Conservation (phyloP, 2,797 vertebrate species). For the Cossypha niveicapilla region DNA sequence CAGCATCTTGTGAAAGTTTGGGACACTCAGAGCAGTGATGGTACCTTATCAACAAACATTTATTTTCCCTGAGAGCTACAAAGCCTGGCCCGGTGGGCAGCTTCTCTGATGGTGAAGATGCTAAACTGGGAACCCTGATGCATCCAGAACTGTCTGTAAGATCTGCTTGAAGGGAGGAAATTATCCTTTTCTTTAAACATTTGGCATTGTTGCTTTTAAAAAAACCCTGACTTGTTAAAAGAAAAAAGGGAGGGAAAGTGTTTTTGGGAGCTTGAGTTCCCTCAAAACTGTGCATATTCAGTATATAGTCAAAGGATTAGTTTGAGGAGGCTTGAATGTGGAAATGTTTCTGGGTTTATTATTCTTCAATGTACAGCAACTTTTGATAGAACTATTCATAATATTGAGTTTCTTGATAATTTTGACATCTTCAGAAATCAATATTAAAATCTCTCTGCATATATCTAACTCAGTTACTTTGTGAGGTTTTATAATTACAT, state of each 20-base stretch:
- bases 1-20: neutral
- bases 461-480: neutral
- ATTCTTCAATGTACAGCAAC: neutral
- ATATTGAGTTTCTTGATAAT: neutral
- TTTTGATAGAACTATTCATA: neutral
- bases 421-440: neutral
- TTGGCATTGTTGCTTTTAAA: neutral
- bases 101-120: neutral
- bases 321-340: neutral
- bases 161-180: neutral
- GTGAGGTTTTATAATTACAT: neutral
- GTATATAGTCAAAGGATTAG: neutral
- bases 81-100: neutral
- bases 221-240: neutral
- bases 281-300: neutral
- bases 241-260: neutral
- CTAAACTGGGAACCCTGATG: neutral
- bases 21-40: neutral
- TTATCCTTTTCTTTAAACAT: neutral
- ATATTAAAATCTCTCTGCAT: neutral
- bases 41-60: accelerated
- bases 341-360: neutral
- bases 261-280: neutral
- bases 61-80: neutral
- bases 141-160: neutral